phyloP scores from a whole-genome alignment of 2,888 invertebrate genomes.

The Caenorhabditis macrosperma region DNA sequence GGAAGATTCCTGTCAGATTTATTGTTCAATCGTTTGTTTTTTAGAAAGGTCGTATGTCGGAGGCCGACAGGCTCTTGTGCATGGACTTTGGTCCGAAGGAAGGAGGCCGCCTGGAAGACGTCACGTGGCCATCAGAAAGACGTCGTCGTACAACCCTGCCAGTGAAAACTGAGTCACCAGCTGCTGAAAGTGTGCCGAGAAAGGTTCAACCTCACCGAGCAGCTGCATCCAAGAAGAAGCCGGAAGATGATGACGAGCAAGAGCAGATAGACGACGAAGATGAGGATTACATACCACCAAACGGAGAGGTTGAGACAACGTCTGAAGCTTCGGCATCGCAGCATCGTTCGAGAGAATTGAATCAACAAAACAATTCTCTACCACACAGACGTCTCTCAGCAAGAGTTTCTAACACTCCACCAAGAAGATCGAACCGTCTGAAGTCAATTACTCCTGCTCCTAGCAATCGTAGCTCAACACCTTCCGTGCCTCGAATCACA shows the following conservation, averaged over 20 bases:
- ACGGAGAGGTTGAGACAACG: no score
- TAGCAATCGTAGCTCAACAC: no score
- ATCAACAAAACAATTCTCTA: no score
- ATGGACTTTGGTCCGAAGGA: constrained; percentile 31
- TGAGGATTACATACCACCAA: not conserved
- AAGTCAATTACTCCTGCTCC: no score
- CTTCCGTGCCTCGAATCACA: no score
- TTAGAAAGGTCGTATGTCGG: not conserved
- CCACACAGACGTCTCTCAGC: no score
- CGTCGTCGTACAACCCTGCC: constrained; percentile 54
- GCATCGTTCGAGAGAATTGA: no score
- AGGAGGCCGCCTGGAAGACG: constrained; percentile 66
- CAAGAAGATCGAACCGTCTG: no score
- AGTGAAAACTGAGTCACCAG: no score
- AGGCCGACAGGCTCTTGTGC: not conserved
- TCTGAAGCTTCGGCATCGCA: no score
- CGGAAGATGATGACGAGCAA: not conserved
- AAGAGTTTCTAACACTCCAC: no score
- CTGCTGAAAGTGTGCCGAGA: no score
- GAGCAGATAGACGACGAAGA: not conserved
- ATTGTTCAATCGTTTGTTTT: not conserved
- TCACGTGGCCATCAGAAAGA: constrained; percentile 65
- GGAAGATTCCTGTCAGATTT: not conserved
- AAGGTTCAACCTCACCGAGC: not conserved
- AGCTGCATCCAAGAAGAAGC: not conserved